Evolutionary conservation across 2,113 vertebrate genomes (phyloP).

Genomic region (Boleophthalmus pectinirostris): DNA sequence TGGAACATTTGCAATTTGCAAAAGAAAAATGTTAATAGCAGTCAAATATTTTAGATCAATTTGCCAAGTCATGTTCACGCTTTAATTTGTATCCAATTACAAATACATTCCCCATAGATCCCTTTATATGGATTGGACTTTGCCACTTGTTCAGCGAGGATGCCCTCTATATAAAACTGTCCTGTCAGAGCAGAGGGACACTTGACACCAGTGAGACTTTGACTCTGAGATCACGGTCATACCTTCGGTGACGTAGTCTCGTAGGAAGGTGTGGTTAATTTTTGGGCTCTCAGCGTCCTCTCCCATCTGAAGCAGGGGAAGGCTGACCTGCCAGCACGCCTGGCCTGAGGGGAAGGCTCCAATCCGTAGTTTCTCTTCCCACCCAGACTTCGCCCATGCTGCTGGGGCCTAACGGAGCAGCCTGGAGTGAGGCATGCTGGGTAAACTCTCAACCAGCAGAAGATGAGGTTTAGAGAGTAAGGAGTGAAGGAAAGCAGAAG

Average conservation of each 20-base stretch:
- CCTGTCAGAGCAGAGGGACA: constrained; percentile 27
- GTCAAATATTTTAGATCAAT: too few relatives aligned
- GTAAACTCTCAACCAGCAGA: constrained; percentile 64
- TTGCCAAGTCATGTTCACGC: too few relatives aligned
- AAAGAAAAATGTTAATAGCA: too few relatives aligned
- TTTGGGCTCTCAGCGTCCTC: constrained; percentile 96
- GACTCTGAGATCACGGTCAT: constrained; percentile 37
- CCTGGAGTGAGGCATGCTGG: constrained; percentile 85
- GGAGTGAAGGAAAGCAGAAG: constrained; percentile 8
- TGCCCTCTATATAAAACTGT: constrained; percentile 13
- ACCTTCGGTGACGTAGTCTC: constrained; percentile 99
- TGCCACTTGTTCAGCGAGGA: not conserved
- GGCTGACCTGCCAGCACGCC: constrained; percentile 89
- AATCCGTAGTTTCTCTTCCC: constrained; percentile 87
- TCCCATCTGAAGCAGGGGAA: constrained; percentile 93
- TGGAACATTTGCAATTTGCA: too few relatives aligned
- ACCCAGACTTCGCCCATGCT: constrained; percentile 93
- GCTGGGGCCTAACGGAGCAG: constrained; percentile 88
- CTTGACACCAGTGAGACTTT: constrained; percentile 24
- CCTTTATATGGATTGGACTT: not conserved
- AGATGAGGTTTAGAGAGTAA: constrained; percentile 5
- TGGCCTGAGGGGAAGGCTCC: constrained; percentile 90
- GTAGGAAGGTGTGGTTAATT: constrained; percentile 98
- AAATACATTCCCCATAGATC: not conserved
- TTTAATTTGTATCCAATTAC: too few relatives aligned